A percentile compares a stretch with the other conserved stretches of the same genome.
phyloP scores from a whole-genome alignment of 2,888 invertebrate species.

The Caenorhabditis wallacei region DNA sequence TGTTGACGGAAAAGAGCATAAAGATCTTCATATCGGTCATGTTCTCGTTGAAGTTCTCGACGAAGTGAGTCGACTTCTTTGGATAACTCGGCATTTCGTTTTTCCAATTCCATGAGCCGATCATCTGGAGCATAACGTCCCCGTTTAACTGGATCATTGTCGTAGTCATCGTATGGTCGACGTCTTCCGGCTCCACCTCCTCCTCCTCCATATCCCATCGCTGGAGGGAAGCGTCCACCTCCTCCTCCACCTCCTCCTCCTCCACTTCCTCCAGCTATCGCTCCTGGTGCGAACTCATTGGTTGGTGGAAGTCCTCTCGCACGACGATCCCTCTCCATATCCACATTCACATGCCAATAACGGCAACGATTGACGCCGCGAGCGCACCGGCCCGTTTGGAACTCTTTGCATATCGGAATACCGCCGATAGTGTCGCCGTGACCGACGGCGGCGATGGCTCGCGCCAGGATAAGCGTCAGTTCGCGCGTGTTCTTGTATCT shows the following conservation, averaged over 20 bases:
- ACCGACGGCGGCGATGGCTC: conserved; percentile 83
- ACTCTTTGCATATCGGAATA: conserved; percentile 83
- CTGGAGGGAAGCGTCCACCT: conserved; percentile 31
- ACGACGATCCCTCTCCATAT: conserved; percentile 82
- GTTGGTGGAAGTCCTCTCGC: conserved; percentile 85
- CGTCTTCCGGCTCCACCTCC: conserved; percentile 56
- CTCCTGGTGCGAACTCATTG: conserved; percentile 44
- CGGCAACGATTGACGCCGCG: conserved; percentile 81
- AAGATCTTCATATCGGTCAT: conserved; percentile 79
- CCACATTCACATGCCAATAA: conserved; percentile 82
- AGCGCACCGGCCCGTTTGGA: conserved; percentile 80
- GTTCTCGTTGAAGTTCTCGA: conserved; percentile 78
- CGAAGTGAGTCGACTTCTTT: conserved; percentile 76
- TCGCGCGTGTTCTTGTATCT: conserved; percentile 88
- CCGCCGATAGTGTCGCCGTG: conserved; percentile 82
- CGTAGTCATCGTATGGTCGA: conserved; percentile 48
- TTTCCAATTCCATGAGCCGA: conserved; percentile 70
- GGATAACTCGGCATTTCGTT: conserved; percentile 75
- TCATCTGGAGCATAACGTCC: conserved; percentile 63
- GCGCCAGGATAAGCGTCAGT: conserved; percentile 86
- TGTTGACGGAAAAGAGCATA: conserved; percentile 78
- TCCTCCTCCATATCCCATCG: conserved; percentile 27
- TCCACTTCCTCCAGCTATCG: conserved; percentile 49
- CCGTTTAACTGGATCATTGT: conserved; percentile 58
- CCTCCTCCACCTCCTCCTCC: conserved; percentile 35